A percentile compares a stretch with the other conserved stretches of the same genome.
Conservation (phyloP, 2,113 vertebrate species). For the Porphyrio hochstetteri region DNA sequence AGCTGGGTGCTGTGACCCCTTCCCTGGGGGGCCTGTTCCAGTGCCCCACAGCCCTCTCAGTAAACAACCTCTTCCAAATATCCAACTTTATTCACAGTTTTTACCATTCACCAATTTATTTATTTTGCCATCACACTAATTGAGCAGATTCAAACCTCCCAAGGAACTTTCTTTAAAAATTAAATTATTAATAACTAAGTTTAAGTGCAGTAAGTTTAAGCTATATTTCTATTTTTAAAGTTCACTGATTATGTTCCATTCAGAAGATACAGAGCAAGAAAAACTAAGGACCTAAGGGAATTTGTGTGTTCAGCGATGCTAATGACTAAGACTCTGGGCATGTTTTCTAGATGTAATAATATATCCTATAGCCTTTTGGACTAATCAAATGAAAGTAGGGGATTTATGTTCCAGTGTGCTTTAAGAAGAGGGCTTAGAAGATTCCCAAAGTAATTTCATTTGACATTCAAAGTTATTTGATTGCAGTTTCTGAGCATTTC, state of each 20-base stretch:
- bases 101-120: background rate
- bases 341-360: constrained; percentile 65
- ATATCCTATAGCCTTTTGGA: constrained; percentile 60
- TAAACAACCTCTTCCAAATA: too few species aligned
- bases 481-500: constrained; percentile 51
- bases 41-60: too few species aligned
- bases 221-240: background rate
- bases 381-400: constrained; percentile 67
- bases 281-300: constrained; percentile 36
- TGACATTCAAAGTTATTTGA: constrained; percentile 74
- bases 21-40: too few species aligned
- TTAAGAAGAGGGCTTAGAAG: constrained; percentile 67
- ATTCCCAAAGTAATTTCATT: constrained; percentile 71
- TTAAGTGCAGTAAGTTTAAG: background rate
- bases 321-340: background rate
- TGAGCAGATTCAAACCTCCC: background rate
- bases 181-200: background rate
- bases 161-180: background rate
- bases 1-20: too few species aligned
- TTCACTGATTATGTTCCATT: background rate
- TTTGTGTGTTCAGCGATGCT: background rate
- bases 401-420: constrained; percentile 59
- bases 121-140: background rate
- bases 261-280: background rate
- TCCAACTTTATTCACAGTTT: background rate